These are phyloP conservation scores for Drosophila kuntzei DNA, from an alignment of 2,888 invertebrate species.

Conservation along the genomic window DNA sequence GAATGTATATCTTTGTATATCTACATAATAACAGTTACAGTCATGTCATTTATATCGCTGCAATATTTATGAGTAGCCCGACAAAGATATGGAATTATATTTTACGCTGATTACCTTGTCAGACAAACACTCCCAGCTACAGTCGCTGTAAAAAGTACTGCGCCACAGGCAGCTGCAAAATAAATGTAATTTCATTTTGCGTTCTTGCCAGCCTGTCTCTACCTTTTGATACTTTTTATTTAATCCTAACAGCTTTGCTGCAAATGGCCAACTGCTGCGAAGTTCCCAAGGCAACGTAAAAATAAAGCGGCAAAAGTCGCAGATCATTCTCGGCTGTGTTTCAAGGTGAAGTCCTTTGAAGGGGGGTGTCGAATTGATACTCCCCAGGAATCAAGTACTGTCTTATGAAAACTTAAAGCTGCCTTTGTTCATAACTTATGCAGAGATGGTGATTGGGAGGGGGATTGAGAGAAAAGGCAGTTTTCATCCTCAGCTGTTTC, in stretches of 20 bases:
- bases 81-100: slow-evolving; percentile 61
- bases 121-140: slow-evolving; percentile 41
- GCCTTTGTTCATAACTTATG: slow-evolving; percentile 33
- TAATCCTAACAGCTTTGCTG: slow-evolving; percentile 21
- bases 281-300: slow-evolving; percentile 59
- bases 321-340: slow-evolving; percentile 50
- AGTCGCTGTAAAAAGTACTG: slow-evolving; percentile 19
- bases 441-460: background rate
- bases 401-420: slow-evolving; percentile 34
- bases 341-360: slow-evolving; percentile 34
- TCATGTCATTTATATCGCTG: slow-evolving; percentile 9
- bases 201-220: slow-evolving; percentile 1
- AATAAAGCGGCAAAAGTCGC: slow-evolving; percentile 47
- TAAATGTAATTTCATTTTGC: slow-evolving; percentile 71
- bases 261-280: slow-evolving; percentile 46
- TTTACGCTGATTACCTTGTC: slow-evolving; percentile 75
- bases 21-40: background rate
- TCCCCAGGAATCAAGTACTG: slow-evolving; percentile 5
- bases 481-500: slow-evolving; percentile 9
- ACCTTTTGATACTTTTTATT: background rate
- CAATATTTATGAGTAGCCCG: slow-evolving; percentile 18
- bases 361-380: slow-evolving; percentile 11
- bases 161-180: slow-evolving; percentile 38
- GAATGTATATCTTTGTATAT: background rate
- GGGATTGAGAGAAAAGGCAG: background rate